Conservation (phyloP, 1,140 invertebrate genomes). For the Agrypnia vestita region DNA sequence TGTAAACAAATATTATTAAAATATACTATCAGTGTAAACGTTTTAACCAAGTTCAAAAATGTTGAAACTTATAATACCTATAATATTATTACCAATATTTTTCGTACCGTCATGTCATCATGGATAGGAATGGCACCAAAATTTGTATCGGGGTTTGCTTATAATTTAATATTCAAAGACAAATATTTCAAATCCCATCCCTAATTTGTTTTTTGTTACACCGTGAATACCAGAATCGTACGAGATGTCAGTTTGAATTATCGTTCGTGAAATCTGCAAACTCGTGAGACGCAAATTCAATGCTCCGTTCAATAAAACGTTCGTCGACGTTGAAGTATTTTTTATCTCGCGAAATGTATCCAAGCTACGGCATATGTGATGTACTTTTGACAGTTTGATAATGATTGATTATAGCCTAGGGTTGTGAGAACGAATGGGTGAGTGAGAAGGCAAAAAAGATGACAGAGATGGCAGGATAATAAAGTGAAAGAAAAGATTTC, state of each 20-base stretch:
- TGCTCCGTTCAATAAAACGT: constrained; percentile 40
- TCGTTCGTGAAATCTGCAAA: constrained; percentile 36
- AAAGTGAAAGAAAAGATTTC: constrained; percentile 31
- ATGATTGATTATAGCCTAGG: constrained; percentile 41
- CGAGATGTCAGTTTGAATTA: constrained; percentile 37
- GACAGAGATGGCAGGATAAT: constrained; percentile 34
- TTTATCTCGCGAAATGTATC: constrained; percentile 44
- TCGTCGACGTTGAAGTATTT: constrained; percentile 23
- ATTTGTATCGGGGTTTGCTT: too few species aligned
- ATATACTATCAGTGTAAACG: too few species aligned
- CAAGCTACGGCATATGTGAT: constrained; percentile 40
- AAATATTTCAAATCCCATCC: too few species aligned
- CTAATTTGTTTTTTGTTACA: not conserved
- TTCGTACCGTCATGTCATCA: too few species aligned
- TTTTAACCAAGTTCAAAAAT: too few species aligned
- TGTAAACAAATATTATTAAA: too few species aligned
- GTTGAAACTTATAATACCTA: too few species aligned
- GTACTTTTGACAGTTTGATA: constrained; percentile 47
- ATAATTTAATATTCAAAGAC: too few species aligned
- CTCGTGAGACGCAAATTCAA: constrained; percentile 39
- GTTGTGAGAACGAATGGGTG: constrained; percentile 16
- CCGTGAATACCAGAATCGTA: constrained; percentile 22
- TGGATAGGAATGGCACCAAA: too few species aligned
- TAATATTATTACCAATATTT: too few species aligned
- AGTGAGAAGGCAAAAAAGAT: constrained; percentile 40